Conservation (phyloP, 2,888 invertebrate genomes). For the Trichopria drosophilae region DNA sequence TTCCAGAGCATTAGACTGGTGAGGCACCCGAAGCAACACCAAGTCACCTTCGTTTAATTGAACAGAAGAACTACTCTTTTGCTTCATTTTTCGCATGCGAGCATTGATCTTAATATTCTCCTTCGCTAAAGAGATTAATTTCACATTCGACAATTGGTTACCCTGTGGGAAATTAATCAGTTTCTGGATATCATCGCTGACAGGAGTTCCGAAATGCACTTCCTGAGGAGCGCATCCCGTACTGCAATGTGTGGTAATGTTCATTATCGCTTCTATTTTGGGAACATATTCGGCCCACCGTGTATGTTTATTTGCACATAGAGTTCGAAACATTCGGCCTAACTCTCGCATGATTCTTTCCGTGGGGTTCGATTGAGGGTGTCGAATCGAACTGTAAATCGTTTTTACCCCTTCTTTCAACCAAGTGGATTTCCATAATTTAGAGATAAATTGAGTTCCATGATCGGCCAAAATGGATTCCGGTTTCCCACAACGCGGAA, state of each 20-base stretch:
- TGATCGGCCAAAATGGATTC: background rate
- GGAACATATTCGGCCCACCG: background rate
- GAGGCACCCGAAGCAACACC: too few species aligned
- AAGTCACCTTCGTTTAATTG: background rate
- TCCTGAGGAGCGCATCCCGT: too few species aligned
- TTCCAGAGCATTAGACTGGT: background rate
- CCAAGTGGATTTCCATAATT: background rate
- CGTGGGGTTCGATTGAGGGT: too few species aligned
- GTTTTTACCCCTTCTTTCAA: background rate
- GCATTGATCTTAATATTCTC: background rate
- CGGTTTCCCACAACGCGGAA: background rate
- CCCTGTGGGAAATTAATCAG: too few species aligned
- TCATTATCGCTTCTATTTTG: background rate
- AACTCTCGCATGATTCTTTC: too few species aligned
- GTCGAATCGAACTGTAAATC: too few species aligned
- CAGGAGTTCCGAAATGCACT: too few species aligned
- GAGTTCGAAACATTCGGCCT: too few species aligned
- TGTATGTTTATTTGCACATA: background rate
- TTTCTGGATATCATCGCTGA: too few species aligned
- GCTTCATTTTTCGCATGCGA: background rate
- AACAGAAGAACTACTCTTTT: background rate
- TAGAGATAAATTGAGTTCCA: too few species aligned
- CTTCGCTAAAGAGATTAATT: background rate
- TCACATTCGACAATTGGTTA: background rate
- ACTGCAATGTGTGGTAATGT: background rate